phyloP scores from a whole-genome alignment of 2,888 invertebrate genomes.

The Cosmia pyralina region DNA sequence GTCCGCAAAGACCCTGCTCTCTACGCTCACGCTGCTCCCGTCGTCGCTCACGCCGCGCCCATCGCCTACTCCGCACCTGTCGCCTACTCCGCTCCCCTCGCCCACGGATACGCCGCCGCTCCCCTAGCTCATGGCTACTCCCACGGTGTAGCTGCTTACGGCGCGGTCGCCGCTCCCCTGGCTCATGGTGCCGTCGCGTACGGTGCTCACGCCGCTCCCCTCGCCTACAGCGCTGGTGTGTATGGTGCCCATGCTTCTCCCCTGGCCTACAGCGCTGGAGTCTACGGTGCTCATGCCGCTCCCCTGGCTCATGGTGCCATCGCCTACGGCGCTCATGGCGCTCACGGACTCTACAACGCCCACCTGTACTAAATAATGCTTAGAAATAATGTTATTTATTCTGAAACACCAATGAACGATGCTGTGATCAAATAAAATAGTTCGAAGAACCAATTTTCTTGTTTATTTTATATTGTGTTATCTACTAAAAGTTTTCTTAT shows the following conservation, averaged over 20 bases:
- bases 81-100: conserved; percentile 68
- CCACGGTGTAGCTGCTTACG: conserved; percentile 61
- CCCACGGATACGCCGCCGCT: conserved; percentile 66
- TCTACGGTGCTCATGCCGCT: conserved; percentile 72
- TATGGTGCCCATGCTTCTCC: conserved; percentile 57
- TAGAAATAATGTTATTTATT: conserved; percentile 49
- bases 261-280: conserved; percentile 36
- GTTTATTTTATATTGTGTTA: neutral
- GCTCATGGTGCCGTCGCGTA: conserved; percentile 36
- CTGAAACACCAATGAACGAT: conserved; percentile 48
- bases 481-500: neutral
- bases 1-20: conserved; percentile 87
- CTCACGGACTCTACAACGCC: conserved; percentile 56
- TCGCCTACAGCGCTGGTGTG: conserved; percentile 69
- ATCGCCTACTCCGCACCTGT: conserved; percentile 63
- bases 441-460: conserved; percentile 43
- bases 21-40: conserved; percentile 72
- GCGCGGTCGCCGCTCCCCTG: conserved; percentile 57
- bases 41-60: conserved; percentile 78
- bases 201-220: conserved; percentile 72
- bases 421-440: conserved; percentile 63
- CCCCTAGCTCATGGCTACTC: conserved; percentile 60
- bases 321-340: conserved; percentile 55
- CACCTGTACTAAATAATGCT: conserved; percentile 56
- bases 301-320: conserved; percentile 64